Evolutionary conservation across 2,888 invertebrate genomes (phyloP), one percentile per base, ranked within the genome.

Genomic region (Drosophila cognata): DNA sequence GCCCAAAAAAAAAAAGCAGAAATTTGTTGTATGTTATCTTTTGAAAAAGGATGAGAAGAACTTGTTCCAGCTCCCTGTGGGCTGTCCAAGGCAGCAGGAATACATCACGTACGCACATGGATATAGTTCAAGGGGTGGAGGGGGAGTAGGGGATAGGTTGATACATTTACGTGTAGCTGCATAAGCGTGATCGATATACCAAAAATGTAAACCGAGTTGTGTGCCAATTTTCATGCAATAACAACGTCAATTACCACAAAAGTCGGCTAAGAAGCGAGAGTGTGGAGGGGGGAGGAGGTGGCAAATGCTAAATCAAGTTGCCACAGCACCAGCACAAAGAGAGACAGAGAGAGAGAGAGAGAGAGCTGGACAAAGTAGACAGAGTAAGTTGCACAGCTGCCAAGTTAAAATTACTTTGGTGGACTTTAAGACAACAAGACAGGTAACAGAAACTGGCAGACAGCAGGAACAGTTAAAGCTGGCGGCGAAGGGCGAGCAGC

Each of bases 171-270:
- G 64, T 78, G 86, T 68, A 74, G 72, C 72, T 85, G 77, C 85
- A 84, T 82, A 76, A 88, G 66, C 76, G 64, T 78, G 76, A 84
- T 84, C 88, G 84, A 88, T 88, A 72, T 55, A 36, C 21, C 62
- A 48, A 52, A 69, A 52, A 53, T 36, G 52, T 16, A 11, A 61
- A 33, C 51, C 53, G 48, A 55, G 25, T 31, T 29, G 29, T n/a
- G 53, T 59, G 43, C 58, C 62, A 60, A 64, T 69, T 79, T 57
- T 43, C 66, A 38, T 66, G 67, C 65, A 65, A 58, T 73, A 74
- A 71, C 79, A 81, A 82, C 70, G 68, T 63, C 77, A 81, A 81
- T 84, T 86, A 72, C 65, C 46, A 72, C 33, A 57, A 29, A 36
- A 50, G 60, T 21, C 18, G 18, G 35, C 36, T 16, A 31, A 11